These are phyloP conservation scores for Pelmatolapia mariae DNA, from an alignment of 2,113 vertebrate genomes.

Conservation along the genomic window DNA sequence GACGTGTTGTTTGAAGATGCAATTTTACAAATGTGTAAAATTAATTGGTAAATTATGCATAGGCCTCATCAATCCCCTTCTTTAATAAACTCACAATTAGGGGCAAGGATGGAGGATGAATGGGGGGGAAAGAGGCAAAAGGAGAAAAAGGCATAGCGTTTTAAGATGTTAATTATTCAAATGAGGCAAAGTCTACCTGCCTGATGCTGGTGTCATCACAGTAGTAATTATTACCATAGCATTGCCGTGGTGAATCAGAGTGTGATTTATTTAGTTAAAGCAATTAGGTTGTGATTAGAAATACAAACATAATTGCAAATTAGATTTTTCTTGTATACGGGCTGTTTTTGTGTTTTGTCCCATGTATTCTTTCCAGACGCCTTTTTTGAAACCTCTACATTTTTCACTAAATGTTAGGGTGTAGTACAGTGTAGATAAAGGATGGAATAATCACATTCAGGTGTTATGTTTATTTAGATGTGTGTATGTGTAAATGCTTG, in stretches of 20 bases:
- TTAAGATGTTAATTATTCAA: constrained; percentile 77
- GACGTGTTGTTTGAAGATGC: constrained; percentile 83
- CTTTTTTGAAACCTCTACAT: neutral
- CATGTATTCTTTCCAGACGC: neutral
- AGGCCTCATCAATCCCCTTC: constrained; percentile 57
- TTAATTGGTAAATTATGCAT: constrained; percentile 72
- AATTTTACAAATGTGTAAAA: constrained; percentile 73
- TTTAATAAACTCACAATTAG: constrained; percentile 75
- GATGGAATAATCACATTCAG: neutral
- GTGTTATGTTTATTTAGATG: neutral
- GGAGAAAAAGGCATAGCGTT: constrained; percentile 33
- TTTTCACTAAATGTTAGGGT: neutral
- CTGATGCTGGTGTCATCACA: constrained; percentile 66
- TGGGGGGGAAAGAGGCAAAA: neutral
- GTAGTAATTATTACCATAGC: constrained; percentile 76
- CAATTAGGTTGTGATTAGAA: constrained; percentile 94
- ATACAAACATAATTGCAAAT: constrained; percentile 92
- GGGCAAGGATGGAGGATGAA: constrained; percentile 37
- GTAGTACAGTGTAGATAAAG: neutral
- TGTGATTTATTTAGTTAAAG: constrained; percentile 92
- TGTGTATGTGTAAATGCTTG: neutral
- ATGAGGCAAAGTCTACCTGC: constrained; percentile 73
- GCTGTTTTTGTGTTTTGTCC: neutral
- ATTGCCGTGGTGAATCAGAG: constrained; percentile 79
- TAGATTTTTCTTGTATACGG: constrained; percentile 15